Evolutionary conservation across 53 echinoderm and acorn worm genomes (phyloP).

Genomic region (Hippasteria phrygiana): DNA sequence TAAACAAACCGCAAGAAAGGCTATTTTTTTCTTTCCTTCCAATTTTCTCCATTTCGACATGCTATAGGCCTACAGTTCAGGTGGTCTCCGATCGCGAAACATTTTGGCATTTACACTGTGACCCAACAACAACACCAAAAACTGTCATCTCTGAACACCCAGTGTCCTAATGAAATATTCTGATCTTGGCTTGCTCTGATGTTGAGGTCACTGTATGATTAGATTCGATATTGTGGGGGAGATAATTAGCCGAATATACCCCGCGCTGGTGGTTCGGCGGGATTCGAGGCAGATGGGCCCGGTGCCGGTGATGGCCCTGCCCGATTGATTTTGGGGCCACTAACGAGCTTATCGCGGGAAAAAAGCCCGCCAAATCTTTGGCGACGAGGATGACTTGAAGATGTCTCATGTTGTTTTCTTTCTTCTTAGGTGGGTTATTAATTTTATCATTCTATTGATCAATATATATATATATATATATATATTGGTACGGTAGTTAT

Average conservation of each 20-base stretch:
- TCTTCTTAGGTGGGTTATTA: background rate
- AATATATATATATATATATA: too few relatives aligned
- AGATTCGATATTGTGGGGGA: background rate
- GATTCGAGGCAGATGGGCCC: constrained; percentile 35
- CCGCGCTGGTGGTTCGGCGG: background rate
- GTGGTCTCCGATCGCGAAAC: too few relatives aligned
- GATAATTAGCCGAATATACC: background rate
- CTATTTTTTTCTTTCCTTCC: too few relatives aligned
- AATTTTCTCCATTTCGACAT: too few relatives aligned
- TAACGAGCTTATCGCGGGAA: constrained; percentile 26
- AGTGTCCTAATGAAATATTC: too few relatives aligned
- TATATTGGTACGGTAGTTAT: too few relatives aligned
- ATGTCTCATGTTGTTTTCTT: constrained; percentile 12
- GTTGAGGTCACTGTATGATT: constrained; percentile 4
- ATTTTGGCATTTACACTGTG: too few relatives aligned
- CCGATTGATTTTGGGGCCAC: constrained; percentile 31
- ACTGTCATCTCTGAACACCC: too few relatives aligned
- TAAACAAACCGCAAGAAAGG: too few relatives aligned
- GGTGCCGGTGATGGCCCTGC: background rate
- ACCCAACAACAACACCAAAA: too few relatives aligned
- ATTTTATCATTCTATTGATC: background rate
- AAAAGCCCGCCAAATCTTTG: background rate
- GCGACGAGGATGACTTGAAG: background rate
- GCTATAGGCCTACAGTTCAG: too few relatives aligned
- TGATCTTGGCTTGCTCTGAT: background rate